Conservation (phyloP, 1,140 invertebrate species). For the Chrysoperla carnea region DNA sequence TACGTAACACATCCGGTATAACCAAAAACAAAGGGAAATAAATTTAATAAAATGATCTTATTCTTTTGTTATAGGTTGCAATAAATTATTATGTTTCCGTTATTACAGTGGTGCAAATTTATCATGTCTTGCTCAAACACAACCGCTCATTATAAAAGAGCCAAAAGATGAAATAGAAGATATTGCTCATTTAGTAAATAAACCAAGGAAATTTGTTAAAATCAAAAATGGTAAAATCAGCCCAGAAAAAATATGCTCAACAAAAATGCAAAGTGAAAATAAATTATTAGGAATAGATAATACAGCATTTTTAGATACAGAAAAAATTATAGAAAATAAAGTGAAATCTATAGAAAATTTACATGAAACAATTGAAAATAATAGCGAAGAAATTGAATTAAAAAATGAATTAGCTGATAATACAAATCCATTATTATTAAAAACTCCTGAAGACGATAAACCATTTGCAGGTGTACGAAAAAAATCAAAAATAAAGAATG, state of each 20-base stretch:
- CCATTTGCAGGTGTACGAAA: slow-evolving; percentile 2
- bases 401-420: slow-evolving; percentile 23
- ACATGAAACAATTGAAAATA: too few species aligned
- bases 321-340: slow-evolving; percentile 6
- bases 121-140: slow-evolving; percentile 26
- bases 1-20: too few species aligned
- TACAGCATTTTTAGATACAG: slow-evolving; percentile 15
- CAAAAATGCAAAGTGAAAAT: not conserved
- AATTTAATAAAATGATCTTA: not conserved
- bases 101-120: slow-evolving; percentile 27
- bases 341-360: not conserved
- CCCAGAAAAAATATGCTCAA: slow-evolving; percentile 17
- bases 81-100: slow-evolving; percentile 27
- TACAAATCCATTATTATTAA: slow-evolving; percentile 17
- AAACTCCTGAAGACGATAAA: not conserved
- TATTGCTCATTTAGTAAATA: not conserved
- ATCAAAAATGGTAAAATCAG: not conserved
- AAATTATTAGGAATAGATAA: slow-evolving; percentile 15
- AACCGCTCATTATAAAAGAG: slow-evolving; percentile 22
- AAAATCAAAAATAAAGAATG: not conserved
- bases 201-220: not conserved
- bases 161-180: slow-evolving; percentile 9
- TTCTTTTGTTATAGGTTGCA: slow-evolving; percentile 18
- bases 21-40: not conserved
- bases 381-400: slow-evolving; percentile 3